Base-by-base conservation (phyloP, 2,113 vertebrate species). In the Platanista minor region DNA sequence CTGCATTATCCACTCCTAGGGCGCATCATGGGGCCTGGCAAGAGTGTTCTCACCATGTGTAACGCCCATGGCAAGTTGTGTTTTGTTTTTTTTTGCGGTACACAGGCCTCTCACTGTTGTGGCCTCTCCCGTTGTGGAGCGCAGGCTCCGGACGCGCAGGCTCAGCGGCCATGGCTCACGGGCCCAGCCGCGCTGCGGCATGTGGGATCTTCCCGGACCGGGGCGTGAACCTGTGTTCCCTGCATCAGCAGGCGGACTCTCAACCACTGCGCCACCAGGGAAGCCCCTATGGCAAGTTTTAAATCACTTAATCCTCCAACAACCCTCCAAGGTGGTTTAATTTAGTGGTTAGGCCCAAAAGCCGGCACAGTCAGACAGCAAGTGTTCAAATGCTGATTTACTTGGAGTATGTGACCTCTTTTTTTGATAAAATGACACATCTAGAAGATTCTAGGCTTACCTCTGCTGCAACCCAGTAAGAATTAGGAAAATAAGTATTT, bases 401-500 rank as follows among this genome's bases (percentile, higher is more conserved):
- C 46, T 4, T 61, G 25, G 23, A 77, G 67, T 81, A 46, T 11
- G 5, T 87, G 33, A 85, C 54, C 41, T 75, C 57, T 72, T 31
- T 54, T 83, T 23, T 61, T 5, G 27, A 20, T 64, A 59, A 80
- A 91, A 85, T 81, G 66, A 61, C 46, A 77, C 5, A 75, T 90
- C n/a, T 86, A 17, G 49, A 67, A 88, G 59, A 64, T 64, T 43
- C 57, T 81, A 84, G 33, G 39, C 21, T 85, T 90, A 64, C 57
- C 49, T 75, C 12, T 75, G 74, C 23, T 89, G 6, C 20, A 77
- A 13, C 27, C 29, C 29, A 69, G 57, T n/a, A 72, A 43, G 17
- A 91, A 84, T 25, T 91, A 62, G 20, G 59, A 94, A 91, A 92
- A 82, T 74, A 86, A 59, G 17, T 61, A n/a, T 78, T 87, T 80